phyloP scores from a whole-genome alignment of 2,113 vertebrate genomes.

The Tringa solitaria region DNA sequence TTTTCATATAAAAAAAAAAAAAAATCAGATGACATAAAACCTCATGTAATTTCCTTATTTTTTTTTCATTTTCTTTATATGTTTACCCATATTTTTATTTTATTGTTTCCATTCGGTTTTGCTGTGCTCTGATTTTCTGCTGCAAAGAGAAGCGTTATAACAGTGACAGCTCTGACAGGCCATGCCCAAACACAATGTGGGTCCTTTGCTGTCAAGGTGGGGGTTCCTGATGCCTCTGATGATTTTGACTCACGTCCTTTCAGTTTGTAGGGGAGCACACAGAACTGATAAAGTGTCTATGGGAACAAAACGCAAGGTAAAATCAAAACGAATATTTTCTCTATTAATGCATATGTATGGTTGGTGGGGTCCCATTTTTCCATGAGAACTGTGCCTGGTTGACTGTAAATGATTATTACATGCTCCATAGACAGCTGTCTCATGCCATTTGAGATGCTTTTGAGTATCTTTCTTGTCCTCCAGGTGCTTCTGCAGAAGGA shows the following conservation, averaged over 20 bases:
- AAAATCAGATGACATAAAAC: background rate
- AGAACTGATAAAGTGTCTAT: background rate
- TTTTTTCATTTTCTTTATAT: background rate
- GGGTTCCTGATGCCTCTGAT: background rate
- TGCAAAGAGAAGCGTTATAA: background rate
- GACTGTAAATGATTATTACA: background rate
- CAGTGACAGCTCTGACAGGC: background rate
- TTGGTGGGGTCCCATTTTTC: background rate
- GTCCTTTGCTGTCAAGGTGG: background rate
- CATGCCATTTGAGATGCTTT: background rate
- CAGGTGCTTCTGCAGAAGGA: background rate
- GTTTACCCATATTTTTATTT: background rate
- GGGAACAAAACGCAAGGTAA: background rate
- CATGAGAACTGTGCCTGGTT: background rate
- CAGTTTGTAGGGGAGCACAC: background rate
- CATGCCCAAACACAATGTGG: background rate
- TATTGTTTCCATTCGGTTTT: background rate
- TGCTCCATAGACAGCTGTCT: background rate
- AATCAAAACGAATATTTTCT: background rate
- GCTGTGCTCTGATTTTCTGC: background rate
- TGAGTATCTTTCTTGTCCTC: background rate
- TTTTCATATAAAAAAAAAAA: constrained; percentile 7
- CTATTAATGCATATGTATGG: background rate
- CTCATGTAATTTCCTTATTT: background rate
- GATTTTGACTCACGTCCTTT: background rate